Percentiles rank a stretch among this genome's conserved stretches.
phyloP scores from a whole-genome alignment of 2,797 vertebrate genomes.

The Cossypha heuglini region DNA sequence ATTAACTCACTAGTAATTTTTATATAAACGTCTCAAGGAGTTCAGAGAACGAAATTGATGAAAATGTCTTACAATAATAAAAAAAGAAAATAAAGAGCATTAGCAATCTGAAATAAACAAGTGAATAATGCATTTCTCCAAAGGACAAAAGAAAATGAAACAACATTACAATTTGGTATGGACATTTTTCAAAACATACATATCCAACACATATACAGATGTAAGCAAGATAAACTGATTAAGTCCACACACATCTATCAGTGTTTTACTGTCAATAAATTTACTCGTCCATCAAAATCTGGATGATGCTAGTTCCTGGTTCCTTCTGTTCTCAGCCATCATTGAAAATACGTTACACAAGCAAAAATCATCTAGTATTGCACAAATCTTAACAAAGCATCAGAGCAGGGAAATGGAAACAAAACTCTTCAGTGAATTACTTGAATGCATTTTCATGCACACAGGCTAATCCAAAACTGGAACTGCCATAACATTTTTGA shows the following conservation, averaged over 20 bases:
- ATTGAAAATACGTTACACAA: background rate
- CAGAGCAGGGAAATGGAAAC: background rate
- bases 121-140: background rate
- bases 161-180: background rate
- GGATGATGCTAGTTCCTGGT: background rate
- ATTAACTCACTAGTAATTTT: slow-evolving; percentile 87
- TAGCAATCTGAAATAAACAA: slow-evolving; percentile 16
- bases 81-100: slow-evolving; percentile 44
- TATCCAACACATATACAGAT: background rate
- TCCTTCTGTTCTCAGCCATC: background rate
- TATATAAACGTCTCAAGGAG: slow-evolving; percentile 89
- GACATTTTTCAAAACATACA: background rate
- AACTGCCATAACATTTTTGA: background rate
- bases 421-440: background rate
- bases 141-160: background rate
- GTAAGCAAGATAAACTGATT: background rate
- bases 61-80: slow-evolving; percentile 80
- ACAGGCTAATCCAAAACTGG: background rate
- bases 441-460: background rate
- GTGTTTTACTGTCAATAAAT: background rate
- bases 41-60: slow-evolving; percentile 85
- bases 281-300: background rate
- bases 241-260: background rate
- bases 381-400: background rate
- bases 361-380: background rate